A percentile compares a stretch with the other conserved stretches of the same genome.
Evolutionary conservation across 2,888 invertebrate species (phyloP).

Genomic region (Choreutis nemorana): DNA sequence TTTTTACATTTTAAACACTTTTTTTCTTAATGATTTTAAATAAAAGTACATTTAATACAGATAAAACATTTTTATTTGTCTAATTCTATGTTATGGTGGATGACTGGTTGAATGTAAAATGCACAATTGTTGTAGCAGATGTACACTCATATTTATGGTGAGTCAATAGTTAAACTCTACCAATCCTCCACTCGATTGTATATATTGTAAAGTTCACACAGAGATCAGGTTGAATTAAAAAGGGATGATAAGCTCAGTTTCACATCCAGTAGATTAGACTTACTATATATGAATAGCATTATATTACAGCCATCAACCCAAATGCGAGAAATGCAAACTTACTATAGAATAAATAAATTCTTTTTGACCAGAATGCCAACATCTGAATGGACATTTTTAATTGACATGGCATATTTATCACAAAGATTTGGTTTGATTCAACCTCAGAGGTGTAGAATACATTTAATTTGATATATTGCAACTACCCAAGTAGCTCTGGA

Average conservation of each 20-base stretch:
- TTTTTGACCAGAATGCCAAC: conserved; percentile 55
- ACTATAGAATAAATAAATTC: conserved; percentile 54
- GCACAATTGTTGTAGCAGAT: conserved; percentile 2
- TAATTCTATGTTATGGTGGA: conserved; percentile 50
- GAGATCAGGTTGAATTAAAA: conserved; percentile 48
- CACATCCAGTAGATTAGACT: conserved; percentile 15
- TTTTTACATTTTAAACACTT: conserved; percentile 17
- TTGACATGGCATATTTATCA: conserved; percentile 62
- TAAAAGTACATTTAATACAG: conserved; percentile 24
- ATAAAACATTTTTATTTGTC: conserved; percentile 45
- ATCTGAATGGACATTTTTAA: conserved; percentile 56
- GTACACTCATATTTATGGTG: conserved; percentile 15
- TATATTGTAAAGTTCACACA: conserved; percentile 53
- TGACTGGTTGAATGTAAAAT: conserved; percentile 25
- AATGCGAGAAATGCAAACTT: conserved; percentile 51
- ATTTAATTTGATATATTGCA: conserved; percentile 36
- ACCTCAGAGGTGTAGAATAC: conserved; percentile 16
- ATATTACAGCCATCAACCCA: conserved; percentile 41
- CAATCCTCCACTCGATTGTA: conserved; percentile 35
- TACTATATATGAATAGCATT: conserved; percentile 22
- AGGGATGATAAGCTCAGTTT: conserved; percentile 40
- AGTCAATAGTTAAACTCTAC: conserved; percentile 17
- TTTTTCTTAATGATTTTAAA: conserved; percentile 9
- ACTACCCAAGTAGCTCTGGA: conserved; percentile 45
- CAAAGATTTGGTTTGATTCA: conserved; percentile 29